phyloP scores from a whole-genome alignment of 2,888 invertebrate species.

The Stomorhina lunata region DNA sequence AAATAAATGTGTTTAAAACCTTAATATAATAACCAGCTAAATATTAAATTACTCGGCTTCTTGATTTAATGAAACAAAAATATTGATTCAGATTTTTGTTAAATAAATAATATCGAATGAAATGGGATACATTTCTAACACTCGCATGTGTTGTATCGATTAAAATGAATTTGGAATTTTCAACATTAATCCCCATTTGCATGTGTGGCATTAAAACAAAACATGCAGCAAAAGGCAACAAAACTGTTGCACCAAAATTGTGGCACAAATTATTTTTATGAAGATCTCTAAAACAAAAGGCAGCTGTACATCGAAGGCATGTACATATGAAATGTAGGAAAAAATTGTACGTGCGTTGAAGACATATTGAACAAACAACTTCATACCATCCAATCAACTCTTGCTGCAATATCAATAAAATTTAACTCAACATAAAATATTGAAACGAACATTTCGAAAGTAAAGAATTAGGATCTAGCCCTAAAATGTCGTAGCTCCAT shows the following conservation, averaged over 20 bases:
- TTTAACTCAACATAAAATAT: neutral
- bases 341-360: neutral
- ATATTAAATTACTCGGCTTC: too few species aligned
- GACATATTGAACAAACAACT: neutral
- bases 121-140: too few species aligned
- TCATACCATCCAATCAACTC: too few species aligned
- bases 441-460: neutral
- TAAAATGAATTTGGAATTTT: constrained; percentile 1
- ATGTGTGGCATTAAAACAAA: neutral
- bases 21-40: too few species aligned
- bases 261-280: too few species aligned
- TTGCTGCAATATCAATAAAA: neutral
- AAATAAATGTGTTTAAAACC: too few species aligned
- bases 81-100: too few species aligned
- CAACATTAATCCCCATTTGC: neutral
- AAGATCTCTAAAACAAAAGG: neutral
- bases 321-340: neutral
- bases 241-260: neutral
- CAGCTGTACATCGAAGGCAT: constrained; percentile 4
- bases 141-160: too few species aligned
- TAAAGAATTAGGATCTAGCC: too few species aligned
- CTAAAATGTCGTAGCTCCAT: too few species aligned
- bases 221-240: neutral
- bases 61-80: too few species aligned
- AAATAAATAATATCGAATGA: too few species aligned